These are phyloP conservation scores for Echinops telfairi DNA, from an alignment of 2,113 vertebrate species.

Conservation along the genomic window DNA sequence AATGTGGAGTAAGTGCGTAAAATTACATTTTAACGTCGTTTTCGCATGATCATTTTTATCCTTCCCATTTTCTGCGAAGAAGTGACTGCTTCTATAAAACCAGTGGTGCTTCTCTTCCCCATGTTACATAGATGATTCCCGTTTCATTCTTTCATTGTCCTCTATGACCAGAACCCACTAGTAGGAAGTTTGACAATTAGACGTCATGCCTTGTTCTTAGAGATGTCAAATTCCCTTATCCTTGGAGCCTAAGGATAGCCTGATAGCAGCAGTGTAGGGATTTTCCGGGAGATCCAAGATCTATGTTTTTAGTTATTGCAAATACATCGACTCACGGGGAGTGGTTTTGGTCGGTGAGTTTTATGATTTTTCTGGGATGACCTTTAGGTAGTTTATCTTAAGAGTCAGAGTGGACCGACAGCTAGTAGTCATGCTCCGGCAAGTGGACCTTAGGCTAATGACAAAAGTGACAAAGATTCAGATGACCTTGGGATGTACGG, in stretches of 20 bases:
- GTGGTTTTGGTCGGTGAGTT: not conserved
- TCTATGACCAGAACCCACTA: not conserved
- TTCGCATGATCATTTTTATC: not conserved
- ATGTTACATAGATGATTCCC: not conserved
- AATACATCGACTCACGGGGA: not conserved
- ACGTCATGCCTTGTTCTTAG: not conserved
- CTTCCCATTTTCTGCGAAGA: not conserved
- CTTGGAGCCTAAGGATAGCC: no score
- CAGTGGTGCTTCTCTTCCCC: not conserved
- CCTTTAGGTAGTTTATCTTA: not conserved
- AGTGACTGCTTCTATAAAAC: constrained; percentile 1
- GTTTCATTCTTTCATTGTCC: not conserved
- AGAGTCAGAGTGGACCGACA: not conserved
- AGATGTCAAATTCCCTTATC: not conserved
- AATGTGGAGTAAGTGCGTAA: constrained; percentile 94
- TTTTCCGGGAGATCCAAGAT: not conserved
- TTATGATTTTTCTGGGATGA: constrained; percentile 25
- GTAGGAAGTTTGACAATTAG: not conserved
- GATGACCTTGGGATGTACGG: not conserved
- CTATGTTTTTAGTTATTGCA: constrained; percentile 32
- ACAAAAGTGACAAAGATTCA: not conserved
- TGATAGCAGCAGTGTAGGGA: not conserved
- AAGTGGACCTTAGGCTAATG: not conserved
- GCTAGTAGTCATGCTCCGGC: not conserved
- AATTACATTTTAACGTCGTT: constrained; percentile 9